Percentiles rank a stretch among this genome's conserved stretches.
phyloP scores from a whole-genome alignment of 2,888 invertebrate species.

The Brassicogethes aeneus region DNA sequence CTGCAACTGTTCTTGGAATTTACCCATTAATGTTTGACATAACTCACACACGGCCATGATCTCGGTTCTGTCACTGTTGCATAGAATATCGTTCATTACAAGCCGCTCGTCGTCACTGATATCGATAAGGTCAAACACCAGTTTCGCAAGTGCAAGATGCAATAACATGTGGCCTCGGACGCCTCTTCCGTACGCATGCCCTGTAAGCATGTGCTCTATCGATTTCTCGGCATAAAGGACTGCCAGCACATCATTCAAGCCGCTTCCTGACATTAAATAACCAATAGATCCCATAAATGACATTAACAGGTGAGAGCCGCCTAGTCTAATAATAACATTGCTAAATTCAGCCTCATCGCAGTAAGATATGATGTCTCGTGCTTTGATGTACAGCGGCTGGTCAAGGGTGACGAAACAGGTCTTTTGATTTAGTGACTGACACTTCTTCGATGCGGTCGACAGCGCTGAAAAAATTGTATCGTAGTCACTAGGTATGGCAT shows the following conservation, averaged over 20 bases:
- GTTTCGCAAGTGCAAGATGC: neutral
- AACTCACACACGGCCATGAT: neutral
- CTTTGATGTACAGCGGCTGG: slow-evolving; percentile 4
- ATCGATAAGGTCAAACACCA: neutral
- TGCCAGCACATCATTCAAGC: too few relatives aligned
- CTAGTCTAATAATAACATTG: too few relatives aligned
- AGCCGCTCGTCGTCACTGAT: neutral
- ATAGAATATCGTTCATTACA: slow-evolving; percentile 2
- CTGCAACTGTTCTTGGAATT: too few relatives aligned
- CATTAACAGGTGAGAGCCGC: too few relatives aligned
- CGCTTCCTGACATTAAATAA: too few relatives aligned
- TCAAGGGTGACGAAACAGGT: slow-evolving; percentile 5
- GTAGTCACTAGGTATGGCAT: slow-evolving; percentile 3
- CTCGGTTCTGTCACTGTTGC: slow-evolving; percentile 1
- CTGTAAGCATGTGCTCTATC: slow-evolving; percentile 23
- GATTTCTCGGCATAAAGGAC: slow-evolving; percentile 26
- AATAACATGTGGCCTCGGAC: slow-evolving; percentile 11
- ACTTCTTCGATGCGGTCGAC: neutral
- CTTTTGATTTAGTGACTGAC: neutral
- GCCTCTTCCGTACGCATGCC: slow-evolving; percentile 23
- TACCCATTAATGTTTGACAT: neutral
- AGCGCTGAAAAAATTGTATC: slow-evolving; percentile 2
- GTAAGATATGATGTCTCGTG: slow-evolving; percentile 1
- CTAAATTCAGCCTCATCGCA: slow-evolving; percentile 3
- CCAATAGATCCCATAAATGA: too few relatives aligned